phyloP scores from a whole-genome alignment of 2,888 invertebrate species.

The Scaptodrosophila latifasciaeformis region DNA sequence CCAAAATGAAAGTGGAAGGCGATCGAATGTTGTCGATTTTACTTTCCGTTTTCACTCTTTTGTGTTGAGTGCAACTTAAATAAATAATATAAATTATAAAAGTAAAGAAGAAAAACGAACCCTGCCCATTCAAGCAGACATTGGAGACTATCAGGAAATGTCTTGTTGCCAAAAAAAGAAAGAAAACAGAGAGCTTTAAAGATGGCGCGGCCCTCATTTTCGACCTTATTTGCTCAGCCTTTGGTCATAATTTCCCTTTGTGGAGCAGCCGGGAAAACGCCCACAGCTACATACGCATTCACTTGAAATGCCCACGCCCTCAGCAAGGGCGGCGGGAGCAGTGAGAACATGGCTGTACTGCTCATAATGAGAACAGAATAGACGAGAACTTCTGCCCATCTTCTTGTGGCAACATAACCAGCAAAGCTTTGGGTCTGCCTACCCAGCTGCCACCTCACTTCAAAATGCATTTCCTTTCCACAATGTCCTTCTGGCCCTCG shows the following conservation, averaged over 20 bases:
- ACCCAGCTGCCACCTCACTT: no score
- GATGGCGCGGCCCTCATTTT: slow-evolving; percentile 23
- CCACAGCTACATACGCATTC: slow-evolving; percentile 1
- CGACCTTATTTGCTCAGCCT: slow-evolving; percentile 21
- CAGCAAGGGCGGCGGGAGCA: no score
- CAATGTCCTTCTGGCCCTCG: not conserved
- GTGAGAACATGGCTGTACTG: no score
- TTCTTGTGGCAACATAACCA: no score
- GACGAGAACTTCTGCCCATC: no score
- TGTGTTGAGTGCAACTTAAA: slow-evolving; percentile 44
- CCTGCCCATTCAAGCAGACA: no score
- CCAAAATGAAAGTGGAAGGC: slow-evolving; percentile 20
- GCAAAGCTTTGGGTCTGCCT: no score
- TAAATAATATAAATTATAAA: no score
- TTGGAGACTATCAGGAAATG: no score
- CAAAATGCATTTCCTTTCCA: no score
- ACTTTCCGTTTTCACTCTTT: slow-evolving; percentile 18
- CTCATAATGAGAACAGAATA: no score
- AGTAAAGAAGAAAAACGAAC: slow-evolving; percentile 23
- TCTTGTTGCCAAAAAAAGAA: not conserved
- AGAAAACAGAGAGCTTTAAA: slow-evolving; percentile 11
- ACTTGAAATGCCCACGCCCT: no score
- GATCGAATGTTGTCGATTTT: slow-evolving; percentile 40
- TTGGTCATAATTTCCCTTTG: slow-evolving; percentile 42
- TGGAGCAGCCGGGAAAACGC: slow-evolving; percentile 19